Conservation (phyloP, 2,113 vertebrate genomes). For the Puffinus mauretanicus region DNA sequence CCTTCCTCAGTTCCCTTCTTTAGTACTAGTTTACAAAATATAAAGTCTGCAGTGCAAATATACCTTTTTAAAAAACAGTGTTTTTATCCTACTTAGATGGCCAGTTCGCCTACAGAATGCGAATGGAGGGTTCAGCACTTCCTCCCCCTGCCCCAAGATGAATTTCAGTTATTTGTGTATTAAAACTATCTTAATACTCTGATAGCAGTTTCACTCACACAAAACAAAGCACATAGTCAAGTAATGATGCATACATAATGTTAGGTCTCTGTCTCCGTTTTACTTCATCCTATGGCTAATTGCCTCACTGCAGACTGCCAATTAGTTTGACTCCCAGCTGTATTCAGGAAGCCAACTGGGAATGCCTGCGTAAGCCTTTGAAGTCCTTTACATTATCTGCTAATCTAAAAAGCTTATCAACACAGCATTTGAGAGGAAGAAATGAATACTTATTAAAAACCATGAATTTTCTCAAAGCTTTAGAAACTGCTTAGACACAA, state of each 20-base stretch:
- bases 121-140: not conserved
- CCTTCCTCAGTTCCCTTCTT: not conserved
- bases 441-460: conserved; percentile 24
- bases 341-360: conserved; percentile 8
- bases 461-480: not conserved
- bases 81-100: not conserved
- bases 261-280: conserved; percentile 6
- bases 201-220: not conserved
- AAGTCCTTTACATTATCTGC: conserved; percentile 40
- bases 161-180: not conserved
- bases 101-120: not conserved
- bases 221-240: conserved; percentile 1
- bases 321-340: conserved; percentile 38
- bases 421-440: not conserved
- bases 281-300: conserved; percentile 32
- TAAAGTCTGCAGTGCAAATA: not conserved
- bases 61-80: not conserved
- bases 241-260: conserved; percentile 2
- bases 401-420: conserved; percentile 41
- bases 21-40: not conserved
- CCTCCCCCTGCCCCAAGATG: no score
- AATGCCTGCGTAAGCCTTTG: conserved; percentile 19
- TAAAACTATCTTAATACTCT: not conserved
- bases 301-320: not conserved
- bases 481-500: not conserved